Percentiles rank a stretch among this genome's conserved stretches.
These are phyloP conservation scores for Clarias gariepinus DNA, from an alignment of 2,113 vertebrate genomes.

Conservation along the genomic window DNA sequence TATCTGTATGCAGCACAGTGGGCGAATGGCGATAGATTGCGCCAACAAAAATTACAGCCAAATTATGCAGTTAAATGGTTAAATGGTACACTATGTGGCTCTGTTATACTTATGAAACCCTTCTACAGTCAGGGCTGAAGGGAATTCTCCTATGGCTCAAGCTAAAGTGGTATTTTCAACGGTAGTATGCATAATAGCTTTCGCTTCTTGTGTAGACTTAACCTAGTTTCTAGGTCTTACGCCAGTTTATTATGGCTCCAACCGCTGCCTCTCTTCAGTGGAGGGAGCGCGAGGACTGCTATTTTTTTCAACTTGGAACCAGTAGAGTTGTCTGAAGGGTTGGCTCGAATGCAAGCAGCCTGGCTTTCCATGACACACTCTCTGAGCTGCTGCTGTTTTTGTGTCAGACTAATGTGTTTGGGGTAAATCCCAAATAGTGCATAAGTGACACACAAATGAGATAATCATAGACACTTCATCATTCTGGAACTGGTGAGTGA, in stretches of 20 bases:
- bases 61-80: conserved; percentile 6
- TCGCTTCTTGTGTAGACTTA: conserved; percentile 69
- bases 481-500: conserved; percentile 20
- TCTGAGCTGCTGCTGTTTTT: conserved; percentile 36
- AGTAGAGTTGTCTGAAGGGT: conserved; percentile 42
- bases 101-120: conserved; percentile 4
- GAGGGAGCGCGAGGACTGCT: conserved; percentile 38
- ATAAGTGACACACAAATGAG: conserved; percentile 47
- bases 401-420: conserved; percentile 48
- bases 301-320: conserved; percentile 54
- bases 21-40: neutral
- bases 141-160: conserved; percentile 73
- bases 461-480: conserved; percentile 39
- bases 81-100: neutral
- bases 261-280: conserved; percentile 60
- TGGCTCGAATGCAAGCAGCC: conserved; percentile 42
- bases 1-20: neutral
- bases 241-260: conserved; percentile 62
- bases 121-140: conserved; percentile 66
- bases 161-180: conserved; percentile 72
- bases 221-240: conserved; percentile 70
- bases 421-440: conserved; percentile 34
- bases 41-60: neutral
- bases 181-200: conserved; percentile 62
- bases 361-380: conserved; percentile 51